Evolutionary conservation across 2,113 vertebrate genomes (phyloP).

Genomic region (Cavia porcellus): DNA sequence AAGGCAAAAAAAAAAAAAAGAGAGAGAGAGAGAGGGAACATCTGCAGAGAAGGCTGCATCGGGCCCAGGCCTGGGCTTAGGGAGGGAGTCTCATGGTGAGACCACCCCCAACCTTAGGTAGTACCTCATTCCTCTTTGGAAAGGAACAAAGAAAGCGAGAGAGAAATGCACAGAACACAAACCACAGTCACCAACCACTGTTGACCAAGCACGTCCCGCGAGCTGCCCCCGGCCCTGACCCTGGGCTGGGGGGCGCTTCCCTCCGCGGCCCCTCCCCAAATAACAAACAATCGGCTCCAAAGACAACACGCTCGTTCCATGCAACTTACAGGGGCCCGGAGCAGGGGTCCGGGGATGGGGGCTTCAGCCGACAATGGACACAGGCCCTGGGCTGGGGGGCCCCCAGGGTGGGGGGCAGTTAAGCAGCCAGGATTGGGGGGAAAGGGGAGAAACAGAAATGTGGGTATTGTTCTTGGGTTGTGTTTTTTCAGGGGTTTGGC

Average conservation of each 20-base stretch:
- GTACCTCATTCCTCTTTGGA: constrained; percentile 57
- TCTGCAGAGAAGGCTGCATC: constrained; percentile 29
- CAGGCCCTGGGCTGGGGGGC: constrained; percentile 82
- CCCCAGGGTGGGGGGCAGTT: constrained; percentile 78
- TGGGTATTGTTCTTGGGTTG: constrained; percentile 82
- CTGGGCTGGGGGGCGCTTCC: constrained; percentile 75
- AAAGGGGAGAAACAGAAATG: constrained; percentile 81
- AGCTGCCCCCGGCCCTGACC: constrained; percentile 78
- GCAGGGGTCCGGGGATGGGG: constrained; percentile 85
- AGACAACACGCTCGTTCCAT: constrained; percentile 87
- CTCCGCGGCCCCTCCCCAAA: constrained; percentile 78
- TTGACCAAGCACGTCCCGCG: constrained; percentile 82
- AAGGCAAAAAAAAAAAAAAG: no score
- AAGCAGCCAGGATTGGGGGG: constrained; percentile 82
- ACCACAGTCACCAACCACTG: constrained; percentile 80
- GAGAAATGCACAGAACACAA: constrained; percentile 77
- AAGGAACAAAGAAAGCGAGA: constrained; percentile 73
- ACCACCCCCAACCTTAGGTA: neutral
- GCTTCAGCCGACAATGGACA: constrained; percentile 85
- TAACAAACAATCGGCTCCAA: constrained; percentile 82
- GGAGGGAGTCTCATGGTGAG: neutral
- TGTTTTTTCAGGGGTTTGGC: constrained; percentile 62
- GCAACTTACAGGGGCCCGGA: constrained; percentile 86
- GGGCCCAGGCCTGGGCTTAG: constrained; percentile 14
- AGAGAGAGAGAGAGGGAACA: neutral